Evolutionary conservation across 2,113 vertebrate genomes (phyloP), one percentile per base, ranked within the genome.

Genomic region (Mustela nigripes): DNA sequence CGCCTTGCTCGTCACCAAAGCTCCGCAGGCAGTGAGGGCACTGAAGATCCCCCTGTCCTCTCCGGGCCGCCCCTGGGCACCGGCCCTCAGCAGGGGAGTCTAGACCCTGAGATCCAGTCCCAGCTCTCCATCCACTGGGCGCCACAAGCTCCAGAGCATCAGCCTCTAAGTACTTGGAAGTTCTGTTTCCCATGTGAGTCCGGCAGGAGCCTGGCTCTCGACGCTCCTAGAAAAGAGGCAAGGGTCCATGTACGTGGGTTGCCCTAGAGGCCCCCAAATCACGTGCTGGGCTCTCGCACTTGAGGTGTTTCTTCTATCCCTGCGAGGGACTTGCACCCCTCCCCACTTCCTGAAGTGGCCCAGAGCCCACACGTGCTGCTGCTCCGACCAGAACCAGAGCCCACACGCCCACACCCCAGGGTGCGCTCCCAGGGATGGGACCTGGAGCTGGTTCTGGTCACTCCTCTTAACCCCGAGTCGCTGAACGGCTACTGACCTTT

Each of bases 11-110:
- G 12, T 99, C 99, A 0, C 97, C 97, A 93, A 99, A 99, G 62
- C 97, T 98, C 93, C 96, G 98, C 86, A 99, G 98, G 94, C 99
- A 99, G 0, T 98, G 99, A 0, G 99, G 99, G 78, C 99, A 99
- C 98, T 99, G 99, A 0, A 99, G 98, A 80, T 99, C 99, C 1
- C 99, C 99, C 85, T 98, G 98, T 1, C 98, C 98, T 15, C 97
- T 97, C 50, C 28, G 81, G 16, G 99, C 97, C 0, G 62, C 3
- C n/a, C 73, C 94, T 0, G 73, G 18, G 56, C 87, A 95, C 81
- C 98, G 96, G 7, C 18, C 95, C 24, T 98, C 95, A 0, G 1
- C 84, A 0, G 98, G 78, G 4, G 92, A 11, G 74, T 98, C 98
- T 36, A 56, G 48, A 45, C 97, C 76, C 0, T 98, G 96, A 4